These are phyloP conservation scores for Cheilosia vulpina DNA, from an alignment of 2,888 invertebrate genomes.

Conservation along the genomic window DNA sequence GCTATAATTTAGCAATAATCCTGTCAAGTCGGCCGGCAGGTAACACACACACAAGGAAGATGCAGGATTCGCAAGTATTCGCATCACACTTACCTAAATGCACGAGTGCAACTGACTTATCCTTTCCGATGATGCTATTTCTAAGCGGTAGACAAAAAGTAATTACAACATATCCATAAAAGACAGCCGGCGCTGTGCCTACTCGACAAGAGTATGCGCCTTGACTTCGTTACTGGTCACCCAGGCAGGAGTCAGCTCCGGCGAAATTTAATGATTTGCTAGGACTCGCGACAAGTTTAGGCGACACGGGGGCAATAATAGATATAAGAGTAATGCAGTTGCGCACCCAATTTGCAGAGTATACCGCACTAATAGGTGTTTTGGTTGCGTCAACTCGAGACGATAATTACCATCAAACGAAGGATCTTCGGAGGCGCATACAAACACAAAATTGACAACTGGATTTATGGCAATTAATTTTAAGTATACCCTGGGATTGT, in stretches of 20 bases:
- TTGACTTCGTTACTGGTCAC: slow-evolving; percentile 15
- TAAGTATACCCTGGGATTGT: slow-evolving; percentile 45
- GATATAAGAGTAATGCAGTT: background rate
- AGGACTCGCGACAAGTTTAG: slow-evolving; percentile 8
- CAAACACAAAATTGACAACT: slow-evolving; percentile 42
- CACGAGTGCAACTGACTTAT: slow-evolving; percentile 1
- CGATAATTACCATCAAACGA: slow-evolving; percentile 50
- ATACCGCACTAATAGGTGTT: slow-evolving; percentile 56
- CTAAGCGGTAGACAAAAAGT: slow-evolving; percentile 46
- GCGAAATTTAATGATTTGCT: slow-evolving; percentile 38
- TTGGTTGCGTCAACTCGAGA: slow-evolving; percentile 62
- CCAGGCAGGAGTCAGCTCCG: slow-evolving; percentile 11
- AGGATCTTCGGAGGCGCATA: slow-evolving; percentile 45
- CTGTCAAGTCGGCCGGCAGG: slow-evolving; percentile 54
- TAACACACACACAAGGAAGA: slow-evolving; percentile 13
- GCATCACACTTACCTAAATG: slow-evolving; percentile 47
- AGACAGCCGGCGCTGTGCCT: slow-evolving; percentile 26
- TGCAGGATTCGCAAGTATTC: slow-evolving; percentile 55
- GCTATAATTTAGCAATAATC: slow-evolving; percentile 54
- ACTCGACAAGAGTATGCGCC: background rate
- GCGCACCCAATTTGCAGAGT: slow-evolving; percentile 4
- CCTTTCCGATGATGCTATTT: slow-evolving; percentile 8
- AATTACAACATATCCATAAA: slow-evolving; percentile 63
- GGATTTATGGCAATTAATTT: slow-evolving; percentile 58
- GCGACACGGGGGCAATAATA: background rate